Conservation (phyloP, 2,113 vertebrate species). For the Silurus meridionalis region DNA sequence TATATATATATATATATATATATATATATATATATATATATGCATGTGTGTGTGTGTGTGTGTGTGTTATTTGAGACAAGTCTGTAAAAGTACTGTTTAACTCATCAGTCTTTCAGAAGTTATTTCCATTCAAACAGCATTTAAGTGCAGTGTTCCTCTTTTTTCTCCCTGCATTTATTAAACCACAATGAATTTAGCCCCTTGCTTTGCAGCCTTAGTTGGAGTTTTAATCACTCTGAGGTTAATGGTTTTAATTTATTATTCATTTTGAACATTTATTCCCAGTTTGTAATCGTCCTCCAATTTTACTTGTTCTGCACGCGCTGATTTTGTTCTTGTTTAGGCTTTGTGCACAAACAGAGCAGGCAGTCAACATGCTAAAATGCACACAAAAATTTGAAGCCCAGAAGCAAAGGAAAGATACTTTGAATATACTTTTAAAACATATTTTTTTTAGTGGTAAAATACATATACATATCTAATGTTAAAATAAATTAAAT, state of each 20-base stretch:
- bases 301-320: conserved; percentile 51
- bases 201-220: conserved; percentile 50
- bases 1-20: no score
- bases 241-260: conserved; percentile 71
- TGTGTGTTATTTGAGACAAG: neutral
- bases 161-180: conserved; percentile 57
- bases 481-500: neutral
- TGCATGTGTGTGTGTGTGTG: no score
- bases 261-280: conserved; percentile 62
- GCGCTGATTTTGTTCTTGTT: conserved; percentile 42
- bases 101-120: conserved; percentile 49
- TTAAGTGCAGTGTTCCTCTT: conserved; percentile 35
- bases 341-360: conserved; percentile 48
- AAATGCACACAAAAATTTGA: conserved; percentile 14
- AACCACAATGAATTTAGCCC: conserved; percentile 56
- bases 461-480: neutral
- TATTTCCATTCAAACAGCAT: conserved; percentile 50
- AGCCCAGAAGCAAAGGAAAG: neutral
- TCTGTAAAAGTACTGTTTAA: conserved; percentile 49
- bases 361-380: neutral
- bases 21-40: no score
- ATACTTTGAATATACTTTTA: no score
- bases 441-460: neutral
- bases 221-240: conserved; percentile 61
- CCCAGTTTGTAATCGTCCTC: conserved; percentile 55